Conservation (phyloP, 2,888 invertebrate species). For the Lydus trimaculatus region DNA sequence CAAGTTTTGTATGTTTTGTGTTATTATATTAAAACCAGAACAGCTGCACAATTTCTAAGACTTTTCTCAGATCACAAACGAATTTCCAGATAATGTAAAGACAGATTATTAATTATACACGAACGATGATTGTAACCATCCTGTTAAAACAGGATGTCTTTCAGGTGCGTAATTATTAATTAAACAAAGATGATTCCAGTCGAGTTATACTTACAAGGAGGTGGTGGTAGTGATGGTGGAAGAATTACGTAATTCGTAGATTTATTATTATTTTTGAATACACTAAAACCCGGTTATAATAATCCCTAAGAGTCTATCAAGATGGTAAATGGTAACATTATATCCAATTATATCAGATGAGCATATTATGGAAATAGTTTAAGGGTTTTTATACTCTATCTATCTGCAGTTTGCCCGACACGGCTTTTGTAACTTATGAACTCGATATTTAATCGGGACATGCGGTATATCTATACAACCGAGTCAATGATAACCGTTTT, state of each 20-base stretch:
- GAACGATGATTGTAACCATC: neutral
- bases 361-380: no score
- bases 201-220: neutral
- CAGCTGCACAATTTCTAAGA: slow-evolving; percentile 32
- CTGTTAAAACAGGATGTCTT: no score
- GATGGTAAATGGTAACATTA: no score
- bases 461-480: neutral
- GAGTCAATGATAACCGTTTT: neutral
- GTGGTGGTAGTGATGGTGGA: no score
- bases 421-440: no score
- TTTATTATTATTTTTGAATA: neutral
- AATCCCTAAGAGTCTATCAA: no score
- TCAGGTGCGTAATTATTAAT: neutral
- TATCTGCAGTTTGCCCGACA: no score
- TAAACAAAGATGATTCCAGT: neutral
- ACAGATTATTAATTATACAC: neutral
- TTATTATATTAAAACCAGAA: slow-evolving; percentile 9
- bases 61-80: slow-evolving; percentile 25
- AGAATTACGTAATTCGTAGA: neutral
- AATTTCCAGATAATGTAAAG: slow-evolving; percentile 14
- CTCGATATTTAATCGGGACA: neutral
- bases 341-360: no score
- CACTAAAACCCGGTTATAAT: no score
- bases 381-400: no score
- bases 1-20: slow-evolving; percentile 8